Evolutionary conservation across 1,140 invertebrate genomes (phyloP).

Genomic region (Cydia amplana): DNA sequence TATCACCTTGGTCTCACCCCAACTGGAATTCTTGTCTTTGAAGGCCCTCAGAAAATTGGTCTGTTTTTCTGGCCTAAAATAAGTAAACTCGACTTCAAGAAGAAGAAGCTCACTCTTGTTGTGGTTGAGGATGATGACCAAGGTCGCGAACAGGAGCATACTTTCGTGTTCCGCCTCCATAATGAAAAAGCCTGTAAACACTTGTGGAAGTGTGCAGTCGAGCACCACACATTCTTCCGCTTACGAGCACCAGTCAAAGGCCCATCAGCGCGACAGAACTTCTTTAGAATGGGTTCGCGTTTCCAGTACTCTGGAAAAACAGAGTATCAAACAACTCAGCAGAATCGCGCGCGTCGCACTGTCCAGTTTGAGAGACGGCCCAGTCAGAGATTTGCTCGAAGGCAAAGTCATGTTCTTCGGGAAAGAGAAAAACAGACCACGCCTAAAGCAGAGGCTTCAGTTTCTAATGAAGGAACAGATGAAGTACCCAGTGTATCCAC

Average conservation of each 20-base stretch:
- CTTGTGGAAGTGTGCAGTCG: constrained; percentile 99
- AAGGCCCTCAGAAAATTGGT: constrained; percentile 97
- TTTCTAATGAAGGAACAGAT: constrained; percentile 53
- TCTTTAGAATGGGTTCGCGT: constrained; percentile 97
- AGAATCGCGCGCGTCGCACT: constrained; percentile 91
- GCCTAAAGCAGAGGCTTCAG: constrained; percentile 67
- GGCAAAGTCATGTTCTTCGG: constrained; percentile 90
- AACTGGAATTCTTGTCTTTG: constrained; percentile 97
- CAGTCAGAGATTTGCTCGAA: constrained; percentile 95
- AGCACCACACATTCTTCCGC: constrained; percentile 99
- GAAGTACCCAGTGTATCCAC: constrained; percentile 64
- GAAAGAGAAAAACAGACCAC: constrained; percentile 84
- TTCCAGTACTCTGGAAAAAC: constrained; percentile 97
- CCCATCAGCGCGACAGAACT: constrained; percentile 94
- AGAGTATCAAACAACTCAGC: constrained; percentile 96
- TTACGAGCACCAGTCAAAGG: constrained; percentile 94
- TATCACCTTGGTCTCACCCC: constrained; percentile 98
- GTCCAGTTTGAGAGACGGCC: constrained; percentile 97
- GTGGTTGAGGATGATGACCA: constrained; percentile 98
- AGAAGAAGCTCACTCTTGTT: constrained; percentile 96
- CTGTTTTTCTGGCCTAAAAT: constrained; percentile 99
- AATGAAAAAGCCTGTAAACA: constrained; percentile 99
- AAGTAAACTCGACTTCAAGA: constrained; percentile 95
- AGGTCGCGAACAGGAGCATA: constrained; percentile 94
- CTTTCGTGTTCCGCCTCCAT: constrained; percentile 92